Evolutionary conservation across 2,797 vertebrate species (phyloP), one percentile per base, ranked within the genome.

Genomic region (Thunnus albacares): DNA sequence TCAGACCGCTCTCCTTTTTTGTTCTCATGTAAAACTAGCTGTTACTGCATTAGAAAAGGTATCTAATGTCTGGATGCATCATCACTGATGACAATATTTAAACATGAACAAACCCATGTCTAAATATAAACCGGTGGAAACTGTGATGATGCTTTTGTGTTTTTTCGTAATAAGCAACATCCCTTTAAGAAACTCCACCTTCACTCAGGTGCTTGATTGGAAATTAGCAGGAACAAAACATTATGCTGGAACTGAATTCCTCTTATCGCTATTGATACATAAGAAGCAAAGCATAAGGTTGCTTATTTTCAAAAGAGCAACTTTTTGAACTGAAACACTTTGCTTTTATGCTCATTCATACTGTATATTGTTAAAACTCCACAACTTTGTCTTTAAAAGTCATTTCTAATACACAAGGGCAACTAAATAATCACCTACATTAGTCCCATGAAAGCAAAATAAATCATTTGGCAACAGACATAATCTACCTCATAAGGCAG

Each of bases 381-480:
- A 75, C 43, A 20, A 56, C 41, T 75, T 73, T 69, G 22, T 75
- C 5, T 35, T 72, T 35, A 66, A 41, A 45, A 62, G 9, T 55
- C 0, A 9, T 64, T 15, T 76, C 47, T 56, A 74, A 73, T 53
- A 89, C 41, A 82, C 43, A 77, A 62, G 7, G 13, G 60, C 24
- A 55, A 69, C 57, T 71, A 55, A 82, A 66, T 60, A 60, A 35
- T 79, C 20, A 33, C 28, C 57, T 77, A 80, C 41, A 47, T 41
- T 55, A 78, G 60, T 78, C 75, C 53, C 65, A 85, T 51, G 5
- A 83, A 83, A 86, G 57, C 66, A 78, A 80, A 87, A 88, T 28
- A 80, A 87, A 77, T 68, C 15, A 88, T 94, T 94, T 93, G 92
- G 92, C 94, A 93, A 93, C 82, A 87, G 55, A 86, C 51, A 20